phyloP scores from a whole-genome alignment of 2,888 invertebrate genomes.

The Rhabditoides inermis region DNA sequence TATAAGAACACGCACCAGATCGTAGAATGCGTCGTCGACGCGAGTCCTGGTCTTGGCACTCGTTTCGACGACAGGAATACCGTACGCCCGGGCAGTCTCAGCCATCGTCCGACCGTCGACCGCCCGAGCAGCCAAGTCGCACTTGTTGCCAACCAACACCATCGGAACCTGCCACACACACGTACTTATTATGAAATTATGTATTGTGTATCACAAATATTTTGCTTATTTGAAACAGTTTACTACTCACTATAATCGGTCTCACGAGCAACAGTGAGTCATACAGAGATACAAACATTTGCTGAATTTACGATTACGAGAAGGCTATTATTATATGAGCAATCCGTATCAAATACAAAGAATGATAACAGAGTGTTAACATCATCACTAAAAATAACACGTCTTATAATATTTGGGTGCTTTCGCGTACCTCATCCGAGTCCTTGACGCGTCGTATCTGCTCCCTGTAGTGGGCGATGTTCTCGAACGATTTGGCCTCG shows the following conservation, averaged over 20 bases:
- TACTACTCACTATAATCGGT: no score
- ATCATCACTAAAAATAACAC: no score
- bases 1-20: slow-evolving; percentile 71
- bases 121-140: slow-evolving; percentile 85
- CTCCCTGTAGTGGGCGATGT: slow-evolving; percentile 46
- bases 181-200: no score
- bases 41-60: slow-evolving; percentile 98
- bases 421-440: slow-evolving; percentile 88
- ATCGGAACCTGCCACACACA: slow-evolving; percentile 50
- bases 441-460: slow-evolving; percentile 93
- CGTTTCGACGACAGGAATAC: slow-evolving; percentile 74
- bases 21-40: slow-evolving; percentile 98
- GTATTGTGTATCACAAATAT: no score
- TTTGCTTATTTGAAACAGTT: no score
- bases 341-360: not conserved
- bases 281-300: no score
- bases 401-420: not conserved
- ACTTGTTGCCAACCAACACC: slow-evolving; percentile 90
- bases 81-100: slow-evolving; percentile 51
- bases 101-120: slow-evolving; percentile 71
- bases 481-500: slow-evolving; percentile 69
- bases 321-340: no score
- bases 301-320: no score
- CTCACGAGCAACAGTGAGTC: no score
- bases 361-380: not conserved